phyloP scores from a whole-genome alignment of 2,113 vertebrate genomes.

The Mormoops blainvillei region DNA sequence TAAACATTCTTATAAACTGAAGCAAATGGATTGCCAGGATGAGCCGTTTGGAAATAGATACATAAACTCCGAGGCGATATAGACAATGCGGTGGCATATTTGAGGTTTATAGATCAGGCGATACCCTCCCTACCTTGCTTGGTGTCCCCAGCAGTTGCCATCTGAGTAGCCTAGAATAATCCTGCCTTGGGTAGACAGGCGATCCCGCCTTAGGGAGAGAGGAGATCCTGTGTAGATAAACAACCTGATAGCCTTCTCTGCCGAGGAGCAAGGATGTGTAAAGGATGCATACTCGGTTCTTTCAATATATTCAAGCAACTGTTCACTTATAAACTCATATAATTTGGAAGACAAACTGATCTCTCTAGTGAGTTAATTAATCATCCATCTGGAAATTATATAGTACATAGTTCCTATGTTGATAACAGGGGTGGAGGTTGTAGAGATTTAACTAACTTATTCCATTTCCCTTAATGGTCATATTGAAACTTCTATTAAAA shows the following conservation, averaged over 20 bases:
- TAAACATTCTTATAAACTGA: neutral
- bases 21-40: neutral
- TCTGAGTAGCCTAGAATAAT: neutral
- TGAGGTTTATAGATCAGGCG: neutral
- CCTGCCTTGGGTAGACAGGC: neutral
- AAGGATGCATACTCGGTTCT: neutral
- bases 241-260: neutral
- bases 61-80: neutral
- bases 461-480: neutral
- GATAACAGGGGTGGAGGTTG: too few species aligned
- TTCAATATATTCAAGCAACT: neutral
- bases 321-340: neutral
- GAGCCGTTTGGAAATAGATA: neutral
- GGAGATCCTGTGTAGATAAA: neutral
- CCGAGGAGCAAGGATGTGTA: too few species aligned
- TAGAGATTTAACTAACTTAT: neutral
- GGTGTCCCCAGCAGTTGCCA: neutral
- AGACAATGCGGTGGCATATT: neutral
- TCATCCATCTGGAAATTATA: neutral
- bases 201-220: too few species aligned
- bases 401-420: neutral
- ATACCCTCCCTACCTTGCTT: neutral
- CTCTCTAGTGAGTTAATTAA: neutral
- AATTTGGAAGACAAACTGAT: neutral
- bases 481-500: neutral